Percentiles rank a stretch among this genome's conserved stretches.
These are phyloP conservation scores for Cynodonichthys magdalenae DNA, from an alignment of 2,797 vertebrate genomes.

Conservation along the genomic window DNA sequence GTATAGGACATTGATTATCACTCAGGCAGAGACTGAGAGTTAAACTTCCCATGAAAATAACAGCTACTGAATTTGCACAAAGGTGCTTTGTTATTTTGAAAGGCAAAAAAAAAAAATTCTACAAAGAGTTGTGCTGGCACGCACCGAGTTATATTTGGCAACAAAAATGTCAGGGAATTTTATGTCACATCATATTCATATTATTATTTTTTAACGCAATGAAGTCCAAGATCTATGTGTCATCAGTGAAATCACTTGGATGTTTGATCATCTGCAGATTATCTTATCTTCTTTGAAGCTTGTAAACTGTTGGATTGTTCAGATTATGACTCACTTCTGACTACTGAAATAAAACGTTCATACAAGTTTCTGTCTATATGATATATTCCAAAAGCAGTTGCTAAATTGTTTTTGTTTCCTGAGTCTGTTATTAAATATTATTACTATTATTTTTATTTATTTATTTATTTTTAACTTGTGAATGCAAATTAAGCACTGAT, in stretches of 20 bases:
- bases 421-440: too few relatives aligned
- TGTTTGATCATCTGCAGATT: background rate
- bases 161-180: background rate
- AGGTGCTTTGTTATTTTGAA: slow-evolving; percentile 32
- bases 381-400: too few relatives aligned
- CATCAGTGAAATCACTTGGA: background rate
- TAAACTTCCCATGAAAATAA: slow-evolving; percentile 52
- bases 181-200: background rate
- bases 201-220: background rate
- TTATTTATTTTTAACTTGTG: too few relatives aligned
- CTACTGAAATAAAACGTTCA: too few relatives aligned
- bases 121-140: background rate
- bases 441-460: too few relatives aligned
- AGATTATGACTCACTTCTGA: too few relatives aligned
- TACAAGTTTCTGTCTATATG: too few relatives aligned
- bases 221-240: background rate
- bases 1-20: slow-evolving; percentile 65
- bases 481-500: too few relatives aligned
- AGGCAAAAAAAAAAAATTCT: slow-evolving; percentile 7
- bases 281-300: background rate
- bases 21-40: slow-evolving; percentile 56
- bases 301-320: too few relatives aligned
- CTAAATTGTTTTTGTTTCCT: too few relatives aligned
- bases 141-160: background rate
- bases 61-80: slow-evolving; percentile 25